Evolutionary conservation across 2,113 vertebrate genomes (phyloP), one percentile per base, ranked within the genome.

Genomic region (Serinus canaria): DNA sequence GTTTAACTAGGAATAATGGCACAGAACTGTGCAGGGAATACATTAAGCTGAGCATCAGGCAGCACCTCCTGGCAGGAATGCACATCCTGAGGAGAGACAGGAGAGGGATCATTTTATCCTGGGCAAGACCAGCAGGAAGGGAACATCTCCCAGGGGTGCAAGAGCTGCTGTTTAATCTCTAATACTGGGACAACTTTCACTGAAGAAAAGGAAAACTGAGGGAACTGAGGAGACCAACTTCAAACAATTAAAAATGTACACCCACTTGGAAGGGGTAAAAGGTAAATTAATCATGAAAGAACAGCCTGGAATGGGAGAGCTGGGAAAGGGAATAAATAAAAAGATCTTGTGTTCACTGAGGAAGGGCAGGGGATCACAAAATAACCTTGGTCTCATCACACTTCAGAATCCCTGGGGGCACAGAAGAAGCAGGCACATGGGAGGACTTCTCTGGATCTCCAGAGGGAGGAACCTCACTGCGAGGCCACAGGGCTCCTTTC

Each of bases 1-100:
- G 87, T 94, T 82, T 79, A 89, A 89, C 70, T 6, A 91, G 94
- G 93, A 97, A 81, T 86, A 94, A 95, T 87, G 72, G 90, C 76
- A 92, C 75, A 78, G 49, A 91, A 78, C 53, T 84, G 94, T 89
- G 94, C 79, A 21, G 49, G 30, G 94, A 94, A 95, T 95, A 55
- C 16, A 78, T 92, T 70, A 80, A 77, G 30, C 62, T 41, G 83
- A 89, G 85, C 41, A 69, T 55, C 55, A 84, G 80, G 66, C 63
- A 88, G 63, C 72, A 25, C 11, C 56, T 80, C 46, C 70, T 47
- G 22, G 86, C 72, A 56, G 60, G 73, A 78, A 66, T 50, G 60
- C 18, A 58, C 13, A 46, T 5, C 62, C 75, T 80, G 76, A 70
- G 62, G 67, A 72, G 91, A 68, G 64, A 53, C 6, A 22, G 63